These are phyloP conservation scores for Drosophila maculinotata DNA, from an alignment of 2,888 invertebrate genomes.

Conservation along the genomic window DNA sequence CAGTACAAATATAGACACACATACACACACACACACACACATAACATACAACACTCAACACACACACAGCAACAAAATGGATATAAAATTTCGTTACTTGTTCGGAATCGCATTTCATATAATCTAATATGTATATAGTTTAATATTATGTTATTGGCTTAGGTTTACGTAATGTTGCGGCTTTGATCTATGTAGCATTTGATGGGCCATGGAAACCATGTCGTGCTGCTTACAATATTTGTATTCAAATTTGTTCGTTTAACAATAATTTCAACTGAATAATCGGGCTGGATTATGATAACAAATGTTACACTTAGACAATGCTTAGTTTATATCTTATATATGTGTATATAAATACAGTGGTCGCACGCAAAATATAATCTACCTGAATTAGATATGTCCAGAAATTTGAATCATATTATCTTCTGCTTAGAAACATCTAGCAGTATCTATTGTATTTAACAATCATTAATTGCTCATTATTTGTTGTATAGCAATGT, in stretches of 20 bases:
- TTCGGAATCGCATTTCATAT: slow-evolving; percentile 36
- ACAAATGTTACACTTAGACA: slow-evolving; percentile 11
- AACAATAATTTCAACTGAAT: slow-evolving; percentile 35
- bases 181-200: slow-evolving; percentile 25
- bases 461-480: too few relatives aligned
- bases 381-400: neutral
- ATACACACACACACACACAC: slow-evolving; percentile 4
- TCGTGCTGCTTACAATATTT: slow-evolving; percentile 7
- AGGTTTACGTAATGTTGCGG: slow-evolving; percentile 48
- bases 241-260: slow-evolving; percentile 27
- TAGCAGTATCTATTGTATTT: too few relatives aligned
- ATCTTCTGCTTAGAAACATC: too few relatives aligned
- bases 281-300: slow-evolving; percentile 6
- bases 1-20: slow-evolving; percentile 15
- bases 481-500: too few relatives aligned
- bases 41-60: slow-evolving; percentile 8
- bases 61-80: slow-evolving; percentile 36
- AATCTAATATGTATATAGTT: slow-evolving; percentile 11
- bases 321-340: slow-evolving; percentile 1
- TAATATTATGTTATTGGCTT: slow-evolving; percentile 32
- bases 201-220: slow-evolving; percentile 31
- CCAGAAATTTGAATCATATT: neutral
- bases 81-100: slow-evolving; percentile 21
- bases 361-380: neutral
- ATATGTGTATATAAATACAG: slow-evolving; percentile 9